These are phyloP conservation scores for Phenganax marumi DNA, from an alignment of 92 coral and sea anemone species.

Conservation along the genomic window DNA sequence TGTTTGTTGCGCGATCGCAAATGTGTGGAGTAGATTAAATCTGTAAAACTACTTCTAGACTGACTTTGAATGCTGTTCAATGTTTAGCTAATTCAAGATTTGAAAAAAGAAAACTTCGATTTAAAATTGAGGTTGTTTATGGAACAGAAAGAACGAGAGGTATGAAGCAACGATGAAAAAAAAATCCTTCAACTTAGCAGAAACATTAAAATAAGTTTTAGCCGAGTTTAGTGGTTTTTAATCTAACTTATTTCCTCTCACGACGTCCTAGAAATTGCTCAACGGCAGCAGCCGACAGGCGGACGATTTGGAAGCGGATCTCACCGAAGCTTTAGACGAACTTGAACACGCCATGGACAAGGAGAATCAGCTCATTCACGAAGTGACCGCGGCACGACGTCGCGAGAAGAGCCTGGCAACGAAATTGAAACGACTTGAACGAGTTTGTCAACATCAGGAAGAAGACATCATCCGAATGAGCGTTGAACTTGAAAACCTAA, in stretches of 20 bases:
- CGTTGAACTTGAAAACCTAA: conserved; percentile 36
- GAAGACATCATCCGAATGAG: conserved; percentile 68
- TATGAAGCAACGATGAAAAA: conserved; percentile 24
- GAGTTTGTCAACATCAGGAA: conserved; percentile 84
- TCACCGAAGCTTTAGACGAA: conserved; percentile 92
- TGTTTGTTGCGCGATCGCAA: no score
- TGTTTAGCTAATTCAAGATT: conserved; percentile 79
- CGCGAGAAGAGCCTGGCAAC: conserved; percentile 80
- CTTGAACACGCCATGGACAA: conserved; percentile 90
- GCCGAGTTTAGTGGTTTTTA: no score
- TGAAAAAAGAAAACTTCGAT: conserved; percentile 96
- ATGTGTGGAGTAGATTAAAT: no score
- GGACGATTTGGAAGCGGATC: conserved; percentile 73
- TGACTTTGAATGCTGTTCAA: background rate
- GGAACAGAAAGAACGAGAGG: conserved; percentile 99
- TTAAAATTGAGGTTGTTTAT: conserved; percentile 88
- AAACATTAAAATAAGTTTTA: no score
- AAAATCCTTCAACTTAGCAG: no score
- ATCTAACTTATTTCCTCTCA: background rate
- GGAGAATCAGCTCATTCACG: conserved; percentile 76
- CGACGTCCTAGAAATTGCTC: conserved; percentile 63
- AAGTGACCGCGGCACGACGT: conserved; percentile 66
- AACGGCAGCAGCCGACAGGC: conserved; percentile 78
- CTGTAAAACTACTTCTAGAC: background rate
- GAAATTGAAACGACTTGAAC: conserved; percentile 78